phyloP scores from a whole-genome alignment of 2,113 vertebrate species.

The Sander vitreus region DNA sequence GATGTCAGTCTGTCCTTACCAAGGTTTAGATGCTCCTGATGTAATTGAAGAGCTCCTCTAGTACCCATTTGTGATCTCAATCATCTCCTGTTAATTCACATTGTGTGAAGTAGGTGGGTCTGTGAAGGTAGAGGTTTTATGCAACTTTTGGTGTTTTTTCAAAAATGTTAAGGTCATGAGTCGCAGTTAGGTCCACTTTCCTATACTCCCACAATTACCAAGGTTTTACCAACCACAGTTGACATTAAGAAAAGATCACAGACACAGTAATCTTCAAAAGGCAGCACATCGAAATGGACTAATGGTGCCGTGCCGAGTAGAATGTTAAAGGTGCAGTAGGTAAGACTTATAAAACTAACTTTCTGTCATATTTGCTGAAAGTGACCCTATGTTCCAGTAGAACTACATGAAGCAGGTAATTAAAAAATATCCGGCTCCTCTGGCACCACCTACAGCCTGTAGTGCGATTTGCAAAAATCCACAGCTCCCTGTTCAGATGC shows the following conservation, averaged over 20 bases:
- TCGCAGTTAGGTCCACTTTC: neutral
- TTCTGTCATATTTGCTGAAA: no score
- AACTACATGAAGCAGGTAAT: no score
- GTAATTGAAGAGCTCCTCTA: conserved; percentile 5
- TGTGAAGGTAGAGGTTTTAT: neutral
- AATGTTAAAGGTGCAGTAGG: neutral
- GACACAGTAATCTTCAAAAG: neutral
- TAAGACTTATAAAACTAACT: no score
- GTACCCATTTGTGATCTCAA: neutral
- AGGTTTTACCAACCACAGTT: neutral
- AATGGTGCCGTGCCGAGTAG: neutral
- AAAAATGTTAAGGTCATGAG: neutral
- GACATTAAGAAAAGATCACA: neutral
- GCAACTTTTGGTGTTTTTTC: neutral
- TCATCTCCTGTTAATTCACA: neutral
- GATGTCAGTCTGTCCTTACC: neutral
- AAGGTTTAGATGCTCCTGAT: conserved; percentile 32
- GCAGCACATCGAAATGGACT: neutral
- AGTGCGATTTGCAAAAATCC: no score
- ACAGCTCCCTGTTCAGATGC: no score
- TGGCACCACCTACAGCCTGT: no score
- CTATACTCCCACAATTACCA: neutral
- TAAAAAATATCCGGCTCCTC: no score
- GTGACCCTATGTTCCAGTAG: no score
- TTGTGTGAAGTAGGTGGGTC: neutral